A percentile compares a stretch with the other conserved stretches of the same genome.
Evolutionary conservation across 2,888 invertebrate genomes (phyloP).

Genomic region (Andricus curvator): DNA sequence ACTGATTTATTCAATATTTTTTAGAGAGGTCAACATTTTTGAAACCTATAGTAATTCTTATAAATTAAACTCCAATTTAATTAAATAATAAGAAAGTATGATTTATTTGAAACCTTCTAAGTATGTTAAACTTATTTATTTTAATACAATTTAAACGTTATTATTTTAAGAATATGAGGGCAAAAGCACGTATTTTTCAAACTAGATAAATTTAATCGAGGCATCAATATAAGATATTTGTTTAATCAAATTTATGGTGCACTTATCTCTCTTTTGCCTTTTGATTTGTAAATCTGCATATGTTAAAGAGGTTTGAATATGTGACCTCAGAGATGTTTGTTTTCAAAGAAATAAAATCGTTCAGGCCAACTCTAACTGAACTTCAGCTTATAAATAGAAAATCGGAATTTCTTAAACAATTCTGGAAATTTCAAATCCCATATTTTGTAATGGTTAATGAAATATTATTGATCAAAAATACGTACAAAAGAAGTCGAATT

Average conservation of each 20-base stretch:
- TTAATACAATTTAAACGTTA: too few species aligned
- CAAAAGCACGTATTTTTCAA: neutral
- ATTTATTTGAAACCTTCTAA: too few species aligned
- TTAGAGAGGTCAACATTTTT: too few species aligned
- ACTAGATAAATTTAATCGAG: neutral
- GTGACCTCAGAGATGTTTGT: neutral
- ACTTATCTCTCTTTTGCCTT: neutral
- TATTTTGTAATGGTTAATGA: neutral
- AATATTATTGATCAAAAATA: too few species aligned
- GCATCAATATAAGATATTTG: neutral
- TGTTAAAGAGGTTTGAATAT: neutral
- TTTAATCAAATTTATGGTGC: neutral
- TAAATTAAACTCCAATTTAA: too few species aligned
- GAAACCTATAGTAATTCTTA: too few species aligned
- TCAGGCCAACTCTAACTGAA: neutral
- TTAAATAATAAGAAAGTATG: too few species aligned
- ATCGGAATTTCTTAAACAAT: neutral
- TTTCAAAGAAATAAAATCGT: neutral
- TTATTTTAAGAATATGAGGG: too few species aligned
- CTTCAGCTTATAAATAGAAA: neutral
- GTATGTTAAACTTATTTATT: too few species aligned
- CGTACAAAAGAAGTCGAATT: too few species aligned
- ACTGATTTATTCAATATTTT: too few species aligned
- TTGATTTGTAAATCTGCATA: neutral
- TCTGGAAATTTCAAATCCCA: neutral